phyloP scores from a whole-genome alignment of 2,113 vertebrate species.

The Brienomyrus brachyistius region DNA sequence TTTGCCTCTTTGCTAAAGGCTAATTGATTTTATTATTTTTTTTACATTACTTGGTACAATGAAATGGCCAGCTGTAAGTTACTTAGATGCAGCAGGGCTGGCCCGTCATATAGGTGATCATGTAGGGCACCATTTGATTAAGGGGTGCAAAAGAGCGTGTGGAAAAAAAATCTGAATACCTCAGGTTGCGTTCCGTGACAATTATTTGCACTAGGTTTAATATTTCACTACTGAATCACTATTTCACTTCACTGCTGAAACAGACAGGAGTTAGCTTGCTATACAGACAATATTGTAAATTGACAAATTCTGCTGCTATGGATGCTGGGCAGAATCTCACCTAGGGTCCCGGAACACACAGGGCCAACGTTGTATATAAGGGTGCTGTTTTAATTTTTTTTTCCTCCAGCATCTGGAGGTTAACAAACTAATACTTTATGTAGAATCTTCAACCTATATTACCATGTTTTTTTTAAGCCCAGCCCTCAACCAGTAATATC shows the following conservation, averaged over 20 bases:
- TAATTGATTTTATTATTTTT: background rate
- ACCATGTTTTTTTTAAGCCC: background rate
- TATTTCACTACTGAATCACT: background rate
- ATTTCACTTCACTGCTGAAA: background rate
- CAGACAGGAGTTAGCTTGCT: background rate
- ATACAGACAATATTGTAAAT: background rate
- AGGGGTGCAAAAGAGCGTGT: background rate
- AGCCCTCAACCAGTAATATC: background rate
- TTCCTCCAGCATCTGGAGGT: too few species aligned
- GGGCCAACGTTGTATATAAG: background rate
- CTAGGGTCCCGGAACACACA: background rate
- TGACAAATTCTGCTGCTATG: background rate
- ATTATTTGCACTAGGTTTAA: background rate
- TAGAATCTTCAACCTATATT: background rate
- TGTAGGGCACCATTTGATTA: background rate
- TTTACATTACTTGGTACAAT: background rate
- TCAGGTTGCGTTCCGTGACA: background rate
- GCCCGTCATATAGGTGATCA: background rate
- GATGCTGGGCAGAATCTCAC: background rate
- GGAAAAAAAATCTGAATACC: background rate
- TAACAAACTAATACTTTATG: background rate
- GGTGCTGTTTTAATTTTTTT: background rate
- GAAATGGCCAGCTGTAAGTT: background rate
- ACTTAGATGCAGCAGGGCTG: background rate
- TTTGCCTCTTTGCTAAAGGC: background rate